These are phyloP conservation scores for Neoascia interrupta DNA, from an alignment of 2,888 invertebrate species.

Conservation along the genomic window DNA sequence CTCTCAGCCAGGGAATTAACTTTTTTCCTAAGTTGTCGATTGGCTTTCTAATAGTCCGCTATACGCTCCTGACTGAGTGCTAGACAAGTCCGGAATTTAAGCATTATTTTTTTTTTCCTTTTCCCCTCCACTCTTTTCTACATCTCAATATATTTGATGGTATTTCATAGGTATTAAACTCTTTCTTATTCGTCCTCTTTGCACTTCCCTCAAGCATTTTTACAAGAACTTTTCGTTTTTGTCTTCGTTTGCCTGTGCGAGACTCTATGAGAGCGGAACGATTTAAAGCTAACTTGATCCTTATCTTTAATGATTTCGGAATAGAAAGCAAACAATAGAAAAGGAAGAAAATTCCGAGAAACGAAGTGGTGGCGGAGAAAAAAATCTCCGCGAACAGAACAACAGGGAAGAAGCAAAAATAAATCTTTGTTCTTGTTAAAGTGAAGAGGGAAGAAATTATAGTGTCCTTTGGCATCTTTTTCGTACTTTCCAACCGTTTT, in stretches of 20 bases:
- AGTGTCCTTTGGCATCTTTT: constrained; percentile 58
- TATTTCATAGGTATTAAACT: constrained; percentile 59
- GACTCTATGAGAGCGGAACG: constrained; percentile 46
- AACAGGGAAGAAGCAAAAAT: constrained; percentile 38
- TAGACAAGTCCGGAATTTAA: constrained; percentile 26
- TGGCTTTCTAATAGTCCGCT: constrained; percentile 39
- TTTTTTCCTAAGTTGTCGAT: constrained; percentile 27
- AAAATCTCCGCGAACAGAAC: constrained; percentile 15
- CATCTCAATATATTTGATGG: constrained; percentile 57
- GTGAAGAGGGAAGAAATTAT: constrained; percentile 69
- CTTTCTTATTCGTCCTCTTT: constrained; percentile 25
- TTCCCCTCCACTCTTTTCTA: constrained; percentile 15
- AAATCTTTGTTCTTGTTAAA: constrained; percentile 68
- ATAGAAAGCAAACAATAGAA: constrained; percentile 59
- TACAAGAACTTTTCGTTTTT: background rate
- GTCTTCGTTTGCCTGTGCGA: background rate
- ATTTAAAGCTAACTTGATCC: constrained; percentile 77
- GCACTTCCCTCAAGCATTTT: constrained; percentile 21
- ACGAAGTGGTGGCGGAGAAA: constrained; percentile 8
- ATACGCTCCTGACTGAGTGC: background rate
- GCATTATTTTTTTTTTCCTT: constrained; percentile 38
- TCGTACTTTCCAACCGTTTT: constrained; percentile 2
- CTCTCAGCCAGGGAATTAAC: constrained; percentile 16
- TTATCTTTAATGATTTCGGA: constrained; percentile 78
- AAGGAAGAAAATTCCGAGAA: constrained; percentile 40